phyloP scores from a whole-genome alignment of 2,888 invertebrate species.

The Athalia rosae region DNA sequence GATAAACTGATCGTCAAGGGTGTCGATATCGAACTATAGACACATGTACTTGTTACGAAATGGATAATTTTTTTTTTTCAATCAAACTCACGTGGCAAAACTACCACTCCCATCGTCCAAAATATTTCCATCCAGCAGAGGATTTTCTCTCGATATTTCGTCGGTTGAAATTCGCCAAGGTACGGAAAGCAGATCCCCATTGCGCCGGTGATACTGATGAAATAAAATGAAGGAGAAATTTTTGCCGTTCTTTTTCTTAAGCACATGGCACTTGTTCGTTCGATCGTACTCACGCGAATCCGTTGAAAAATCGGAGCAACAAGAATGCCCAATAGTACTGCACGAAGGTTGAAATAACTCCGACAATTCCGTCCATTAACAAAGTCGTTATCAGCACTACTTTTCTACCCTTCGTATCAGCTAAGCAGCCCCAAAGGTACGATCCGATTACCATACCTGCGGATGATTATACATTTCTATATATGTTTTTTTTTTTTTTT shows the following conservation, averaged over 20 bases:
- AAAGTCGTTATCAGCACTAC: constrained; percentile 83
- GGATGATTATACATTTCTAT: constrained; percentile 41
- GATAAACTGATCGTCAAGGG: no score
- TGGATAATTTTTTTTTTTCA: not conserved
- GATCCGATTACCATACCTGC: constrained; percentile 88
- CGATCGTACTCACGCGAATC: constrained; percentile 82
- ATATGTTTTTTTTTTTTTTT: no score
- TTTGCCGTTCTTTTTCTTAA: not conserved
- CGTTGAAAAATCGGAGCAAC: constrained; percentile 84
- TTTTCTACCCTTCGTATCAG: constrained; percentile 88
- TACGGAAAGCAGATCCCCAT: constrained; percentile 90
- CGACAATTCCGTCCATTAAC: constrained; percentile 83
- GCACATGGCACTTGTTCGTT: not conserved
- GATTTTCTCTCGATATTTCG: constrained; percentile 86
- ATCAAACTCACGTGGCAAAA: constrained; percentile 79
- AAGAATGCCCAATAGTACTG: constrained; percentile 84
- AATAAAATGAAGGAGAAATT: not conserved
- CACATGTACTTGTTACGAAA: not conserved
- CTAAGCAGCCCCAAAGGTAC: constrained; percentile 90
- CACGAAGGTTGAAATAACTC: constrained; percentile 83
- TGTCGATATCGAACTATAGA: not conserved
- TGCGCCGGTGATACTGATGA: constrained; percentile 83
- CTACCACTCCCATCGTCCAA: constrained; percentile 87
- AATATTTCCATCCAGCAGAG: constrained; percentile 91
- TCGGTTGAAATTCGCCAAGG: constrained; percentile 87